Percentiles rank a stretch among this genome's conserved stretches.
These are phyloP conservation scores for Chirona hameri DNA, from an alignment of 2,888 invertebrate species.

Conservation along the genomic window DNA sequence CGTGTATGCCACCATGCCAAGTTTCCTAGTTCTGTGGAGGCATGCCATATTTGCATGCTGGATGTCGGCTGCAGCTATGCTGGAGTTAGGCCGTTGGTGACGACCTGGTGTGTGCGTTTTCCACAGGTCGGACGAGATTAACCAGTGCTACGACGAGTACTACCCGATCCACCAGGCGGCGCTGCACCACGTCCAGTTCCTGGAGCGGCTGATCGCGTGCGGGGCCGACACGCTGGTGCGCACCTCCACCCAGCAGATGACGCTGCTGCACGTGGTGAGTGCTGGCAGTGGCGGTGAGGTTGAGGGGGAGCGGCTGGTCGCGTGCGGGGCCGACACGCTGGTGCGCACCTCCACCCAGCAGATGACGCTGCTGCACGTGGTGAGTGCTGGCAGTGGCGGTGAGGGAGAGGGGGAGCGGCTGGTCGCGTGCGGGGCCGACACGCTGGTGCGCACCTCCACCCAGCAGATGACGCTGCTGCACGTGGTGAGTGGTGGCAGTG, in stretches of 20 bases:
- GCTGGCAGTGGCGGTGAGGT: no score
- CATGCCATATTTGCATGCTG: no score
- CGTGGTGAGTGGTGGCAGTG: constrained; percentile 42
- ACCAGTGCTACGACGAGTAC: constrained; percentile 68
- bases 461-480: constrained; percentile 62
- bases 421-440: constrained; percentile 61
- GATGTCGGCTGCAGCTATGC: no score
- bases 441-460: constrained; percentile 64
- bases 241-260: constrained; percentile 69
- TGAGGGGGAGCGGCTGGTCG: constrained; percentile 47
- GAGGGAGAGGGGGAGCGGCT: constrained; percentile 45
- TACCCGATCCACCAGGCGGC: constrained; percentile 73
- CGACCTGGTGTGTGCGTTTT: no score
- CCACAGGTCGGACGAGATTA: constrained; percentile 60
- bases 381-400: constrained; percentile 37
- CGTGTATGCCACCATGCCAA: no score
- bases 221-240: constrained; percentile 68
- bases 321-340: constrained; percentile 65
- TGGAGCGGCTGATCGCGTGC: constrained; percentile 52
- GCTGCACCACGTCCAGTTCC: constrained; percentile 65
- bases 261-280: constrained; percentile 46
- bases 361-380: constrained; percentile 55
- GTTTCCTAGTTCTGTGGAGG: no score
- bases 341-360: constrained; percentile 66
- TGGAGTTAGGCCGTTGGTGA: no score